These are phyloP conservation scores for Crepidodera aurea DNA, from an alignment of 2,888 invertebrate genomes.

Conservation along the genomic window DNA sequence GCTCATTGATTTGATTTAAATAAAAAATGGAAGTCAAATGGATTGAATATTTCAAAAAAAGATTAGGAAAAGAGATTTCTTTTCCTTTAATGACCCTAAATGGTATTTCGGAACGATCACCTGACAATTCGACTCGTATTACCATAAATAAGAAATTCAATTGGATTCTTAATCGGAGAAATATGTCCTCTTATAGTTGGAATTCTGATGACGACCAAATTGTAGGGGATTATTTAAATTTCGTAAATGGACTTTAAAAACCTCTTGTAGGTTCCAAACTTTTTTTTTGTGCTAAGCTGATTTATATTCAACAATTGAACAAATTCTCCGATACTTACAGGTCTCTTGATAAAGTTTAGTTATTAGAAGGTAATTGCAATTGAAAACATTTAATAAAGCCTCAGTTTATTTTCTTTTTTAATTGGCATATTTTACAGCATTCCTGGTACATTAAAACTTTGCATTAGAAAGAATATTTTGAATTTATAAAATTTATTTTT, in stretches of 20 bases:
- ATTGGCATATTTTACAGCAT: no score
- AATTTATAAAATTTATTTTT: no score
- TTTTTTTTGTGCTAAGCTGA: constrained; percentile 1
- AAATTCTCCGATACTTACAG: background rate
- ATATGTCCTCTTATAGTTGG: constrained; percentile 15
- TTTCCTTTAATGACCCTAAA: constrained; percentile 6
- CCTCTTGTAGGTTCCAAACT: constrained; percentile 7
- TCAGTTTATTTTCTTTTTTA: no score
- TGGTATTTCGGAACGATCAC: constrained; percentile 12
- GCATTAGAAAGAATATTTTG: no score
- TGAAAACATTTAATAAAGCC: no score
- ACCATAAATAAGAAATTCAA: constrained; percentile 16
- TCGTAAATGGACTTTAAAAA: constrained; percentile 8
- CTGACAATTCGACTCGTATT: constrained; percentile 14
- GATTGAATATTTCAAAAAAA: constrained; percentile 9
- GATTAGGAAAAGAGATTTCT: background rate
- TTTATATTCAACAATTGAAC: background rate
- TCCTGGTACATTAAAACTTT: no score
- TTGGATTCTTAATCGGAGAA: constrained; percentile 12
- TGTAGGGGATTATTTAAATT: constrained; percentile 12
- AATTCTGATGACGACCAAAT: constrained; percentile 13
- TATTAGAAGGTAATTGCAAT: no score
- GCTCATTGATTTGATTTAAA: background rate
- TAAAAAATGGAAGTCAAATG: background rate
- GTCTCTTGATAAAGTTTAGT: no score